Evolutionary conservation across 2,888 invertebrate genomes (phyloP), one percentile per base, ranked within the genome.

Genomic region (Orthonevra nobilis): DNA sequence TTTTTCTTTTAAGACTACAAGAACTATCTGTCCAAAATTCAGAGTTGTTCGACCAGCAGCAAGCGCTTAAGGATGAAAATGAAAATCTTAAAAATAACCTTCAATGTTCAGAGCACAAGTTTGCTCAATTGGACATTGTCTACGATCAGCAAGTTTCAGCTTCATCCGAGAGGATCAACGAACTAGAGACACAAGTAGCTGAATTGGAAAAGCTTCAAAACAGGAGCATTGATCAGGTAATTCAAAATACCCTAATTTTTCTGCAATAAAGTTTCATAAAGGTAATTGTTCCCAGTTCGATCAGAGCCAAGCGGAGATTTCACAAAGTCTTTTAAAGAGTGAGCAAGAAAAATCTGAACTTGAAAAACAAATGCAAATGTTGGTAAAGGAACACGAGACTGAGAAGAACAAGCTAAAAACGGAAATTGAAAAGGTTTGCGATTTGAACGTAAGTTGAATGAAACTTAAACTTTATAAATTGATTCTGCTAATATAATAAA

Each of bases 41-140:
- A 7, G 40, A 66, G 12, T 20, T 72, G 14, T 10, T 60, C 1
- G 32, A 54, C 7, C 19, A 79, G 12, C 60, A 72, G 2, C 44
- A 66, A 20, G 1, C 7, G 2, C 20, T 79, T 6, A 38, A 54
- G 1, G 73, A 61, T 7, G 73, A 79, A n/a, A 79, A 79, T 30
- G 20, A 40, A 6, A 30, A 42, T 6, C 14, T 66, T 5, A 19
- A 30, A 10, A 28, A 44, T 3, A 28, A 61, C 23, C 36, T 79
- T 3, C 46, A 61, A 19, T 30, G 14, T 14, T 52, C 79, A 1
- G 73, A 79, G 4, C 48, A 56, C 15, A 61, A 42, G 66, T 79
- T 79, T 5, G 73, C 73, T 10, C 54, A 79, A 12, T 14, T 79
- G 30, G 79, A 79, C 32, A 61, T 73, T 12, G 23, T 32, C 7